These are phyloP conservation scores for Apteryx mantelli DNA, from an alignment of 2,113 vertebrate genomes.

Conservation along the genomic window DNA sequence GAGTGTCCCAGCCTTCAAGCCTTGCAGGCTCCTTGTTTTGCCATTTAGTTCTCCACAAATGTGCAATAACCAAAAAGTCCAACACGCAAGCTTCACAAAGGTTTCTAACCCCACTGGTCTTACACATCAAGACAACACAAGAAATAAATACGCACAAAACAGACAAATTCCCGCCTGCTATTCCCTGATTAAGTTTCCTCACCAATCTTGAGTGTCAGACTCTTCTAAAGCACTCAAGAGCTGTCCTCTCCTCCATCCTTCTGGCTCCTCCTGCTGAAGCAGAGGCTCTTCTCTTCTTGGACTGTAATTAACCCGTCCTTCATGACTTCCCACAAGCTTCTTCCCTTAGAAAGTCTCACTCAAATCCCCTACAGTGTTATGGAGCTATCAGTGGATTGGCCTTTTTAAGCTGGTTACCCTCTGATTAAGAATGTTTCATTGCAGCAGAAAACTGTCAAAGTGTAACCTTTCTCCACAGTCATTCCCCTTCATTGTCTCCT, in stretches of 20 bases:
- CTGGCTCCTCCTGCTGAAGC: background rate
- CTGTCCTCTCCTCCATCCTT: background rate
- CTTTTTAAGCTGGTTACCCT: background rate
- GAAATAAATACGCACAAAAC: background rate
- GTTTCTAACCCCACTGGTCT: background rate
- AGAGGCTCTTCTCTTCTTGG: background rate
- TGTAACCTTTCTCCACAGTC: background rate
- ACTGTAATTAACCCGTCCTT: background rate
- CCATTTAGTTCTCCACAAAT: background rate
- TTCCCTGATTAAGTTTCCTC: background rate
- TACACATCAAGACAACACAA: background rate
- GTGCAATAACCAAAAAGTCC: background rate
- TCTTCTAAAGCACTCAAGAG: background rate
- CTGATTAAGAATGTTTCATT: background rate
- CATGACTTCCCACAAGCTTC: background rate
- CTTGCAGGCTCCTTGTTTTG: background rate
- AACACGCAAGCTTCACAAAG: background rate
- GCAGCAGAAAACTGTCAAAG: background rate
- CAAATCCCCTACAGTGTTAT: background rate
- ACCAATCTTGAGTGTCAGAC: background rate
- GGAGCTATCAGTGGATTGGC: background rate
- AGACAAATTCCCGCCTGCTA: background rate
- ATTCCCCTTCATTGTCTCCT: background rate
- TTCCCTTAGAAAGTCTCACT: fast-evolving
- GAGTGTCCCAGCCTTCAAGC: background rate